phyloP scores from a whole-genome alignment of 1,140 invertebrate genomes.

The Trachelipus rathkii region DNA sequence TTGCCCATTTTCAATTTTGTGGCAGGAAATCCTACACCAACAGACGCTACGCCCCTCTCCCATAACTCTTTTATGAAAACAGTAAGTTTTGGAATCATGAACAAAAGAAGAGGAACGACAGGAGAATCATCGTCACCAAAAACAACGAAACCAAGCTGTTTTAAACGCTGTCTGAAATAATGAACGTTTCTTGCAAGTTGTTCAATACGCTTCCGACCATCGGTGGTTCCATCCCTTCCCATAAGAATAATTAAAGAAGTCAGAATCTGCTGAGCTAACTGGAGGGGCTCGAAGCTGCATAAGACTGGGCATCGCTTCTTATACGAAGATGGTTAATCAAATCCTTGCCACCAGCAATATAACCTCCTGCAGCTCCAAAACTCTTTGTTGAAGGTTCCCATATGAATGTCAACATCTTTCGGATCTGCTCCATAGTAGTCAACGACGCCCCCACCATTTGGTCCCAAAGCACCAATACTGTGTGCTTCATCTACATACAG shows the following conservation, averaged over 20 bases:
- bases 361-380: conserved; percentile 96
- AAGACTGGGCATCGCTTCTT: conserved; percentile 77
- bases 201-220: conserved; percentile 63
- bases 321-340: conserved; percentile 75
- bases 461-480: conserved; percentile 88
- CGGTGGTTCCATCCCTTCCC: conserved; percentile 73
- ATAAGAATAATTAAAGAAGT: conserved; percentile 83
- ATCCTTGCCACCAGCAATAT: conserved; percentile 80
- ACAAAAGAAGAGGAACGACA: conserved; percentile 91
- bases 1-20: conserved; percentile 88
- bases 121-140: conserved; percentile 97
- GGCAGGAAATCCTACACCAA: conserved; percentile 96
- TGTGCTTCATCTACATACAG: conserved; percentile 94
- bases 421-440: conserved; percentile 81
- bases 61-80: conserved; percentile 75
- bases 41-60: conserved; percentile 77
- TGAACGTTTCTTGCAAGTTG: conserved; percentile 76
- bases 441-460: conserved; percentile 78
- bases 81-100: conserved; percentile 88
- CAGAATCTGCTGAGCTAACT: conserved; percentile 85
- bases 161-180: conserved; percentile 80
- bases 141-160: conserved; percentile 87
- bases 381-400: conserved; percentile 96
- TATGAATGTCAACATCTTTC: conserved; percentile 87
- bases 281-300: conserved; percentile 82